These are phyloP conservation scores for Drosophila macrospina DNA, from an alignment of 2,888 invertebrate genomes.

Conservation along the genomic window DNA sequence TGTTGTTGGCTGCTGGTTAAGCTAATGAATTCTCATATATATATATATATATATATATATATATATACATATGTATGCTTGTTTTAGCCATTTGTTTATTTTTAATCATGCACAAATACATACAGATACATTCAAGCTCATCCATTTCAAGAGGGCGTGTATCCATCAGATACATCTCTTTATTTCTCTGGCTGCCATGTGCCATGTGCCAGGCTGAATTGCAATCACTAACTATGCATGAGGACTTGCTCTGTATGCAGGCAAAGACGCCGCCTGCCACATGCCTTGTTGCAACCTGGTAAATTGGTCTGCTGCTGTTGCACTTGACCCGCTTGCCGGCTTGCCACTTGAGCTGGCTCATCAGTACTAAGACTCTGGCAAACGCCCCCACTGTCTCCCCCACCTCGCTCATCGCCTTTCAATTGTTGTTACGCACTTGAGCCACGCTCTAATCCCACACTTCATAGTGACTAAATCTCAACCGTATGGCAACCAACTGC, in stretches of 20 bases:
- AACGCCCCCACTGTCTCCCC: neutral
- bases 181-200: constrained; percentile 30
- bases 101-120: constrained; percentile 40
- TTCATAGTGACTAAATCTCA: constrained; percentile 23
- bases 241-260: constrained; percentile 19
- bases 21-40: neutral
- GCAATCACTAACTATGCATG: constrained; percentile 23
- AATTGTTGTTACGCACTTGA: constrained; percentile 54
- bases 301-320: constrained; percentile 66
- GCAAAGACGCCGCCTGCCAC: constrained; percentile 14
- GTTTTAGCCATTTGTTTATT: constrained; percentile 36
- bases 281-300: constrained; percentile 31
- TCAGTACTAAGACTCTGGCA: constrained; percentile 43
- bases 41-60: constrained; percentile 7
- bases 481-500: constrained; percentile 20
- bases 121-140: neutral
- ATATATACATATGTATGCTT: constrained; percentile 1
- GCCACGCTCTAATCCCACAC: constrained; percentile 20
- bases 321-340: constrained; percentile 66
- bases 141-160: constrained; percentile 12
- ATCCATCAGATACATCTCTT: constrained; percentile 46
- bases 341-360: constrained; percentile 69
- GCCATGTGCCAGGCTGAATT: constrained; percentile 32
- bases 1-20: neutral
- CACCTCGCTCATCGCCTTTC: constrained; percentile 34